Evolutionary conservation across 1,140 invertebrate species (phyloP).

Genomic region (Psix sp.): DNA sequence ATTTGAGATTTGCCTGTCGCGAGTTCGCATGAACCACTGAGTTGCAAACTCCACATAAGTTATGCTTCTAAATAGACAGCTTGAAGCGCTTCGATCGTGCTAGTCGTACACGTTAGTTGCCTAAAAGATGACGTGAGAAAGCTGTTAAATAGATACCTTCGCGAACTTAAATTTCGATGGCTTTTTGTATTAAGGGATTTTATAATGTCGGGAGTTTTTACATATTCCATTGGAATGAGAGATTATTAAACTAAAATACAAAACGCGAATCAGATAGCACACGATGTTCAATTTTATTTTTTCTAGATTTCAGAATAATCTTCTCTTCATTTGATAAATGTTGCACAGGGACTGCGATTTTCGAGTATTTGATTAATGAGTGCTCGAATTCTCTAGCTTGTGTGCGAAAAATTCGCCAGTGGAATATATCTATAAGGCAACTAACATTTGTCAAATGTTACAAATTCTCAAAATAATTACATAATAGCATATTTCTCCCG

Average conservation of each 20-base stretch:
- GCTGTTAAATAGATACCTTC: slow-evolving; percentile 35
- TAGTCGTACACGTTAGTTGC: not conserved
- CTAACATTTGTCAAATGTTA: too few species aligned
- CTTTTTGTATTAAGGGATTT: slow-evolving; percentile 10
- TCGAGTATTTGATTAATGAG: too few species aligned
- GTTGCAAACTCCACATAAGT: slow-evolving; percentile 51
- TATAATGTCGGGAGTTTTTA: slow-evolving; percentile 11
- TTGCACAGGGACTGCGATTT: too few species aligned
- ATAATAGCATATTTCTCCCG: too few species aligned
- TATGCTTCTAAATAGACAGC: slow-evolving; percentile 46
- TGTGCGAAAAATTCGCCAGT: too few species aligned
- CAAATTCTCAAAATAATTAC: too few species aligned
- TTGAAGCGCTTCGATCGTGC: slow-evolving; percentile 24
- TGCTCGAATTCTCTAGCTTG: too few species aligned
- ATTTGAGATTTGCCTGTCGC: slow-evolving; percentile 26
- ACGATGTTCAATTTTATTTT: too few species aligned
- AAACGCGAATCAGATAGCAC: too few species aligned
- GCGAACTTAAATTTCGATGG: slow-evolving; percentile 14
- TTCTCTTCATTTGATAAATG: too few species aligned
- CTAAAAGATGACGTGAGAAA: slow-evolving; percentile 40
- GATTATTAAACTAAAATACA: slow-evolving; percentile 8
- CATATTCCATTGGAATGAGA: slow-evolving; percentile 9
- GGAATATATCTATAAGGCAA: too few species aligned
- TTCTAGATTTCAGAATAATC: too few species aligned
- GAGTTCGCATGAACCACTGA: slow-evolving; percentile 22